phyloP scores from a whole-genome alignment of 2,888 invertebrate species.

The Beris chalybata region DNA sequence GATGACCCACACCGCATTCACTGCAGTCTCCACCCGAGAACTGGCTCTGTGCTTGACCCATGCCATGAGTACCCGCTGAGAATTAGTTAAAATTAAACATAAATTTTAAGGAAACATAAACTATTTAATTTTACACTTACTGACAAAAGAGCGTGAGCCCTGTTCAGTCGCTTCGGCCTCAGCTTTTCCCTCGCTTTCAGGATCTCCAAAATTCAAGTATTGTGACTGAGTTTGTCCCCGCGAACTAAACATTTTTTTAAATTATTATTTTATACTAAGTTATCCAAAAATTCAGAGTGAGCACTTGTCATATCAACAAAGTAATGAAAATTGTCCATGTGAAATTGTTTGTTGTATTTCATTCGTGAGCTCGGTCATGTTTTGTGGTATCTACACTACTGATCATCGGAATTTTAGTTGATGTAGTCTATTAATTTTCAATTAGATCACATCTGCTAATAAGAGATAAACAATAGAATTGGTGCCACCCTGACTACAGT shows the following conservation, averaged over 20 bases:
- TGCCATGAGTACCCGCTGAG: constrained; percentile 77
- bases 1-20: constrained; percentile 58
- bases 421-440: too few species aligned
- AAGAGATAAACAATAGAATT: too few species aligned
- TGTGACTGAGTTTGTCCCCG: constrained; percentile 84
- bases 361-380: too few species aligned
- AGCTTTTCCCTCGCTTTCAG: constrained; percentile 69
- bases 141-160: constrained; percentile 55
- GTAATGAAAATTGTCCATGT: too few species aligned
- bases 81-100: constrained; percentile 38
- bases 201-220: constrained; percentile 71
- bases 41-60: constrained; percentile 89
- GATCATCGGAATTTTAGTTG: too few species aligned
- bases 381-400: too few species aligned
- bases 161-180: constrained; percentile 75
- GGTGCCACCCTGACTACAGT: too few species aligned
- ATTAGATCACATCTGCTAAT: too few species aligned
- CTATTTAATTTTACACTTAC: constrained; percentile 45
- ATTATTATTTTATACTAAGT: too few species aligned
- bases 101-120: neutral
- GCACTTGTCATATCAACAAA: too few species aligned
- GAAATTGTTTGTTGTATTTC: too few species aligned
- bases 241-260: constrained; percentile 40
- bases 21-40: constrained; percentile 69
- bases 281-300: too few species aligned